These are phyloP conservation scores for Trigoniulus corallinus DNA, from an alignment of 1,140 invertebrate genomes.

Conservation along the genomic window DNA sequence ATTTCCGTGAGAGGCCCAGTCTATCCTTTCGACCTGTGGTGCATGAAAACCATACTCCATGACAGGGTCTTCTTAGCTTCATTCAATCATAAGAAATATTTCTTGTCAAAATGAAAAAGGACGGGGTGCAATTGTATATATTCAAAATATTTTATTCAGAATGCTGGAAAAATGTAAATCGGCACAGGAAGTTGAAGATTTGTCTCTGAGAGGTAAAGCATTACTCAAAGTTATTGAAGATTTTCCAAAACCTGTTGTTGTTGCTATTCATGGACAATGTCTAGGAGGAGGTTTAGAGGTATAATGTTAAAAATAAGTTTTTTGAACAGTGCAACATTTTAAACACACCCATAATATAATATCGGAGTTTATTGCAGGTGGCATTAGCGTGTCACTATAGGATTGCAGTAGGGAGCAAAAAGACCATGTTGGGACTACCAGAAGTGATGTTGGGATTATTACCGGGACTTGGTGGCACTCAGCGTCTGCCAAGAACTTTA, in stretches of 20 bases:
- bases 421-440: constrained; percentile 76
- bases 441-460: constrained; percentile 93
- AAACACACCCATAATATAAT: background rate
- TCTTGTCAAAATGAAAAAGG: background rate
- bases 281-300: constrained; percentile 94
- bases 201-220: constrained; percentile 37
- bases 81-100: background rate
- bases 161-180: constrained; percentile 47
- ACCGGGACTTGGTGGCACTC: constrained; percentile 89
- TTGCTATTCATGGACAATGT: constrained; percentile 89
- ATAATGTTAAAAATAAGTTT: background rate
- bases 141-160: constrained; percentile 12
- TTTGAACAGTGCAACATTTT: background rate
- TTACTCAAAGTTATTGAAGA: constrained; percentile 63
- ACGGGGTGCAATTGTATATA: background rate
- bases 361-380: constrained; percentile 32
- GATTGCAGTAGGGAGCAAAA: constrained; percentile 82
- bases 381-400: constrained; percentile 89
- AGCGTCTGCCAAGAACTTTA: constrained; percentile 59
- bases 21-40: background rate
- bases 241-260: constrained; percentile 80
- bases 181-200: constrained; percentile 52
- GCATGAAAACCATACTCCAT: background rate
- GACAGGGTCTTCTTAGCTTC: background rate
- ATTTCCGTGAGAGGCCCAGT: too few relatives aligned